Evolutionary conservation across 2,797 vertebrate species (phyloP), one percentile per base, ranked within the genome.

Genomic region (Sylvia borin): DNA sequence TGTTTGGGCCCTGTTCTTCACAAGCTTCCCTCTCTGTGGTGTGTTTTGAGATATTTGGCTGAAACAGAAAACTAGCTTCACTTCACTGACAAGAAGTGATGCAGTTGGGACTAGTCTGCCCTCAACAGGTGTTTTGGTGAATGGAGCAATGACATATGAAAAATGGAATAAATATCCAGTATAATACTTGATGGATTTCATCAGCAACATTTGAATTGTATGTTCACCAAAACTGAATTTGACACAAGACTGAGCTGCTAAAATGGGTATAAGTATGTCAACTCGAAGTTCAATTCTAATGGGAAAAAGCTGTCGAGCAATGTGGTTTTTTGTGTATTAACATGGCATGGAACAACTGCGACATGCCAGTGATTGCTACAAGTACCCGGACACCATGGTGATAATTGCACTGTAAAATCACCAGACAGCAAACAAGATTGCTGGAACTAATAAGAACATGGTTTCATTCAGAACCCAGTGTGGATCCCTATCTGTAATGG

Each of bases 381-480:
- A 95, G 86, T 77, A 64, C 73, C 71, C 66, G 90, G 85, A 72
- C 40, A 86, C 73, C 66, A 50, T 2, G 20, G 85, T 70, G 93
- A 92, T 95, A 95, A 93, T 68, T 96, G 68, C 65, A 78, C 75
- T 72, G 70, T 80, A 91, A 95, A 93, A 92, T 70, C 22, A 7
- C 62, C 42, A 88, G 92, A 82, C 43, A 83, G 82, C 65, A 96
- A 94, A 88, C 53, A 86, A 79, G 67, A 79, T 62, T 90, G 77
- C 80, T 0, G 13, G 85, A 92, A 92, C 74, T 88, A 94, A 95
- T 58, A 38, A 53, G 80, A 84, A 81, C 60, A 67, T 5, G 22
- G 27, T 18, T 94, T 83, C 74, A 78, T 86, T 75, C 68, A 53
- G 92, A 86, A 70, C 13, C 34, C 20, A 42, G n/a, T 18, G 25